phyloP scores from a whole-genome alignment of 2,797 vertebrate genomes.

The Microctenopoma stevenorrisi region DNA sequence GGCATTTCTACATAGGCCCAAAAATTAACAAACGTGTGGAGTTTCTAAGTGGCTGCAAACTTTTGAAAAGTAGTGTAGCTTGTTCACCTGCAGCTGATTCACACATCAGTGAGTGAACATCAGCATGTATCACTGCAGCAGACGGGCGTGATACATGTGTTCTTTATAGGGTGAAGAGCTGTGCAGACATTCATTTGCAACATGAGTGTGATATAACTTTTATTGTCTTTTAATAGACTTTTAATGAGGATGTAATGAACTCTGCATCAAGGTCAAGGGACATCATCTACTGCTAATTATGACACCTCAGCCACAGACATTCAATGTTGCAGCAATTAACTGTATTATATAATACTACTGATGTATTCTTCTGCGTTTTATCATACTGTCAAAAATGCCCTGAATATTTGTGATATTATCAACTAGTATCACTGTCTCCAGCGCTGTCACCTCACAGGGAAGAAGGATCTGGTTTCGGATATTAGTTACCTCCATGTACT shows the following conservation, averaged over 20 bases:
- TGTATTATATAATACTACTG: background rate
- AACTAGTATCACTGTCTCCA: background rate
- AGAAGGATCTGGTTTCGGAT: too few species aligned
- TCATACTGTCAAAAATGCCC: background rate
- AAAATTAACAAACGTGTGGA: too few species aligned
- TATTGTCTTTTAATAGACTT: background rate
- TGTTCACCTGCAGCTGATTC: background rate
- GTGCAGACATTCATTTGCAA: background rate
- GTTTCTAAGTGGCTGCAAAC: too few species aligned
- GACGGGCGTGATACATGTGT: background rate
- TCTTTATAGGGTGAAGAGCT: background rate
- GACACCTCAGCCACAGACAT: conserved; percentile 1
- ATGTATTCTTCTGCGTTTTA: background rate
- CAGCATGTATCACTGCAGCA: background rate
- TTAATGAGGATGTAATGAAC: background rate
- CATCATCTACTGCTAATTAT: background rate
- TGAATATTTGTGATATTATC: background rate
- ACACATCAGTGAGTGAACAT: background rate
- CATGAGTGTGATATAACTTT: conserved; percentile 2
- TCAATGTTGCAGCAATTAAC: background rate
- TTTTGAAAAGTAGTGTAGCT: background rate
- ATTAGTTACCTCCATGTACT: too few species aligned
- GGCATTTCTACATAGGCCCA: too few species aligned
- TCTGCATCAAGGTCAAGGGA: background rate
- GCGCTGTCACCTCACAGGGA: too few species aligned